Percentiles rank a stretch among this genome's conserved stretches.
phyloP scores from a whole-genome alignment of 1,140 invertebrate genomes.

The Euwallacea similis region DNA sequence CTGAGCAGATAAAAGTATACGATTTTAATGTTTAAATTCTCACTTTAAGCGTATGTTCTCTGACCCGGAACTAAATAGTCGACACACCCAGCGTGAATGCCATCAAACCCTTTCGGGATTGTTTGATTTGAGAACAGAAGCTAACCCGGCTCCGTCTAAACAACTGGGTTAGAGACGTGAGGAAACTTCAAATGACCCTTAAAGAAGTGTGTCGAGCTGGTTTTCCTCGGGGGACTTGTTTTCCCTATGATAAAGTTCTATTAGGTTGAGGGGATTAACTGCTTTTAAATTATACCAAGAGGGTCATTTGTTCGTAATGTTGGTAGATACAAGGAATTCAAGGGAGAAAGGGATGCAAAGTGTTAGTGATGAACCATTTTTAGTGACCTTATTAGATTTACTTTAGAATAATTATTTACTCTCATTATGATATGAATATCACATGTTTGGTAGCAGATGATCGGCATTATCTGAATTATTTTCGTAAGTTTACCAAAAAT shows the following conservation, averaged over 20 bases:
- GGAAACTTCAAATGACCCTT: not conserved
- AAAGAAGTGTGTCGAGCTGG: conserved; percentile 1
- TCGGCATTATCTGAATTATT: too few relatives aligned
- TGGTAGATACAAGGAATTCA: too few relatives aligned
- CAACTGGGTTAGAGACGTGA: not conserved
- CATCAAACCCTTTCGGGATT: not conserved
- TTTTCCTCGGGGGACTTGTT: not conserved
- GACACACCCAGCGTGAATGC: too few relatives aligned
- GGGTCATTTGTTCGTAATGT: too few relatives aligned
- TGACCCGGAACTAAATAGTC: not conserved
- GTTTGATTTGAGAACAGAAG: not conserved
- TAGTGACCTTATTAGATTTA: too few relatives aligned
- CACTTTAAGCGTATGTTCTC: not conserved
- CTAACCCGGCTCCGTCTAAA: conserved; percentile 1
- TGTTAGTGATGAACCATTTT: too few relatives aligned
- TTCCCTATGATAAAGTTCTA: conserved; percentile 1
- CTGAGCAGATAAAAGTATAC: conserved; percentile 4
- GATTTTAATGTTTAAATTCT: conserved; percentile 9
- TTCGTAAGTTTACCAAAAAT: too few relatives aligned
- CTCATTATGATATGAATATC: too few relatives aligned
- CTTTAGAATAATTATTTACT: too few relatives aligned
- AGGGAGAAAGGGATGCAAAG: too few relatives aligned
- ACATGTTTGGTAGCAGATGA: too few relatives aligned
- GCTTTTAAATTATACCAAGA: not conserved
- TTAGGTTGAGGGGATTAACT: not conserved